A percentile compares a stretch with the other conserved stretches of the same genome.
Evolutionary conservation across 2,113 vertebrate genomes (phyloP).

Genomic region (Prinia subflava): DNA sequence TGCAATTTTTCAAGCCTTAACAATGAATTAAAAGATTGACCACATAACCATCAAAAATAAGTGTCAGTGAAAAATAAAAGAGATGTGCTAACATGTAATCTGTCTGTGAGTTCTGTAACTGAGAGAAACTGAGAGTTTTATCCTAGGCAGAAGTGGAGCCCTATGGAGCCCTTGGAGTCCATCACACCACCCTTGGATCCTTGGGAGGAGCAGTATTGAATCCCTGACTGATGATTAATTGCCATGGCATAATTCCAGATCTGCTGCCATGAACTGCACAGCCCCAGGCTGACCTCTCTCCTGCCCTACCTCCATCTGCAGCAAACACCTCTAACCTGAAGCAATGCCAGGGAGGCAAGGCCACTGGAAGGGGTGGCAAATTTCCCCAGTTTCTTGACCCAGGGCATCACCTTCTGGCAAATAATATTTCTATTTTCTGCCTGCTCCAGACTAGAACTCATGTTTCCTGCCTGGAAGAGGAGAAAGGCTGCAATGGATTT

Average conservation of each 20-base stretch:
- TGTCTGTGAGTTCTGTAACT: neutral
- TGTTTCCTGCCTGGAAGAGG: neutral
- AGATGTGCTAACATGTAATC: accelerated
- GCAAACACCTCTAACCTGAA: neutral
- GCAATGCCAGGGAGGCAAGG: neutral
- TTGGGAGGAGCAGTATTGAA: neutral
- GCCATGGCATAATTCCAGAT: neutral
- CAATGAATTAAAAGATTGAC: neutral
- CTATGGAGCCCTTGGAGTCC: neutral
- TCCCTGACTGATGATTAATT: neutral
- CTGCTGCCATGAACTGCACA: neutral
- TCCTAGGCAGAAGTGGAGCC: neutral
- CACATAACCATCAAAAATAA: neutral
- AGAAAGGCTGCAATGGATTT: neutral
- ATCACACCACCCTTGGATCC: neutral
- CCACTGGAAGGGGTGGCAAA: neutral
- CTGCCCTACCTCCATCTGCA: neutral
- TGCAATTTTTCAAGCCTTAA: neutral
- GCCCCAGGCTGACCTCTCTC: neutral
- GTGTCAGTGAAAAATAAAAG: neutral
- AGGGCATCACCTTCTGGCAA: neutral
- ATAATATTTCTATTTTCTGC: neutral
- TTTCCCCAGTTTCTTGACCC: neutral
- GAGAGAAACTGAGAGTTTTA: neutral
- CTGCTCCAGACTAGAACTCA: neutral